A percentile compares a stretch with the other conserved stretches of the same genome.
These are phyloP conservation scores for Trichogramma pretiosum DNA, from an alignment of 1,140 invertebrate genomes.

Conservation along the genomic window DNA sequence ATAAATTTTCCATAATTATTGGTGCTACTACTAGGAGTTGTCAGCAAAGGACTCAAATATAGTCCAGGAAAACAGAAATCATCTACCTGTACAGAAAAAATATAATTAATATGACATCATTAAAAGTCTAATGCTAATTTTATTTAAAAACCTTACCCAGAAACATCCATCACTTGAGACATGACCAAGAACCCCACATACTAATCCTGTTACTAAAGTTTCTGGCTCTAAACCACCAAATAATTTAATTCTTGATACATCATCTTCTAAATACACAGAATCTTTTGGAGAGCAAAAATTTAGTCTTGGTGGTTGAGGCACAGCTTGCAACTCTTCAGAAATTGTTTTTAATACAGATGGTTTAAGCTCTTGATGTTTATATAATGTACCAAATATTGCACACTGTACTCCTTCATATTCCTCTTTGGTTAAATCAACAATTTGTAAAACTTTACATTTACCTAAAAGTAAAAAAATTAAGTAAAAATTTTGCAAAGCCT, in stretches of 20 bases:
- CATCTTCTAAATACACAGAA: slow-evolving; percentile 82
- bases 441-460: slow-evolving; percentile 23
- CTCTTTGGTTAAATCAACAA: slow-evolving; percentile 30
- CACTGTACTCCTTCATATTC: slow-evolving; percentile 46
- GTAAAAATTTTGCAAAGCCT: slow-evolving; percentile 23
- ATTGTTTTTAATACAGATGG: slow-evolving; percentile 89
- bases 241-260: slow-evolving; percentile 75
- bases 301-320: slow-evolving; percentile 61
- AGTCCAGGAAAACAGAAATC: slow-evolving; percentile 62
- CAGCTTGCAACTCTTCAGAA: slow-evolving; percentile 74
- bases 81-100: slow-evolving; percentile 46
- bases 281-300: slow-evolving; percentile 64
- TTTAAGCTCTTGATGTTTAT: slow-evolving; percentile 85
- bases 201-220: slow-evolving; percentile 64
- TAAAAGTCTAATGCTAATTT: background rate
- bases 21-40: slow-evolving; percentile 6
- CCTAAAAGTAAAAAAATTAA: slow-evolving; percentile 30
- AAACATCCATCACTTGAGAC: slow-evolving; percentile 37
- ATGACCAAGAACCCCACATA: slow-evolving; percentile 64
- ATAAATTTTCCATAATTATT: slow-evolving; percentile 50
- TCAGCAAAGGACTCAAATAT: slow-evolving; percentile 5
- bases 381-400: slow-evolving; percentile 82
- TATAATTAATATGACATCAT: background rate
- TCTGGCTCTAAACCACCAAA: slow-evolving; percentile 53
- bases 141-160: slow-evolving; percentile 22